A percentile compares a stretch with the other conserved stretches of the same genome.
phyloP scores from a whole-genome alignment of 2,113 vertebrate genomes.

The Pangasianodon hypophthalmus region DNA sequence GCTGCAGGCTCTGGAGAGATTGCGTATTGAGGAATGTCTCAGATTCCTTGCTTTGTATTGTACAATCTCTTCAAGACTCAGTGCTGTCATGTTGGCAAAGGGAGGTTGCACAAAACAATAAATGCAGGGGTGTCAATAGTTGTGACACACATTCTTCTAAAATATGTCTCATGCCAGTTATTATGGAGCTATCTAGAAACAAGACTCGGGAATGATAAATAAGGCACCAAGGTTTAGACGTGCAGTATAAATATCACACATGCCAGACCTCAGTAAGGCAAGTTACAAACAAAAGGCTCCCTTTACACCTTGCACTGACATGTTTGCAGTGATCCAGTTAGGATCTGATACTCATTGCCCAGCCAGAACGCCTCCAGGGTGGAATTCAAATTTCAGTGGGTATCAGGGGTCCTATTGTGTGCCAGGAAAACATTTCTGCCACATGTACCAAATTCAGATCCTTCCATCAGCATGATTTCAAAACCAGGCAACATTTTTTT shows the following conservation, averaged over 20 bases:
- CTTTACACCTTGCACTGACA: slow-evolving; percentile 6
- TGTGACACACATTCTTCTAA: not conserved
- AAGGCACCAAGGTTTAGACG: not conserved
- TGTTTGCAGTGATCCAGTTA: not conserved
- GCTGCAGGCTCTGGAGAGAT: not conserved
- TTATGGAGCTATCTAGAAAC: not conserved
- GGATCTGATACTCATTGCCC: not conserved
- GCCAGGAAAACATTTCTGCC: not conserved
- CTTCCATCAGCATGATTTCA: not conserved
- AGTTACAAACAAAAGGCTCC: not conserved
- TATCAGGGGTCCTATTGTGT: not conserved
- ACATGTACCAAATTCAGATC: not conserved
- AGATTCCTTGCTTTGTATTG: not conserved
- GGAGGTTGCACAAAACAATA: not conserved
- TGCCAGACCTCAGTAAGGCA: not conserved
- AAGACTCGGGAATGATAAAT: not conserved
- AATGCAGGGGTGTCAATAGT: not conserved
- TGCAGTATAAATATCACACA: not conserved
- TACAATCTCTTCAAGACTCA: not conserved
- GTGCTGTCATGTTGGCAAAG: not conserved
- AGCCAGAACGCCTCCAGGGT: not conserved
- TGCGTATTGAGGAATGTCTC: not conserved
- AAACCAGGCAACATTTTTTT: too few relatives aligned
- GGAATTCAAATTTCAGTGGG: not conserved
- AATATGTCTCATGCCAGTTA: not conserved